These are phyloP conservation scores for Drosophila lacertosa DNA, from an alignment of 1,140 invertebrate species.

Conservation along the genomic window DNA sequence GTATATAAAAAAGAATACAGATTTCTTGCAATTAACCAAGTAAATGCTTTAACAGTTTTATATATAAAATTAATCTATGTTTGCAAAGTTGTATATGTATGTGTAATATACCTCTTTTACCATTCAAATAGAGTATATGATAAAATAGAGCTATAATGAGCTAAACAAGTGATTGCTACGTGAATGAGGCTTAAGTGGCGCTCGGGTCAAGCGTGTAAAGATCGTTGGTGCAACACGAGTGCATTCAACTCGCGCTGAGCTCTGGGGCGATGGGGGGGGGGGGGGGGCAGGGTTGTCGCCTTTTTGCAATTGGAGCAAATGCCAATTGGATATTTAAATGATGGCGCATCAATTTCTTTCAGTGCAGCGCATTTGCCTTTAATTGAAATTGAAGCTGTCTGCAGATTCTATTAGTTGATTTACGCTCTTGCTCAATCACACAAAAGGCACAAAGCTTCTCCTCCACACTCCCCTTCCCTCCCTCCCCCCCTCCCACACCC, in stretches of 20 bases:
- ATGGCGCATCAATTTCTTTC: slow-evolving; percentile 70
- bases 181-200: slow-evolving; percentile 39
- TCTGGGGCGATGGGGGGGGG: neutral
- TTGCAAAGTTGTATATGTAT: too few species aligned
- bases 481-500: neutral
- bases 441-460: slow-evolving; percentile 17
- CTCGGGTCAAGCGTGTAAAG: slow-evolving; percentile 57
- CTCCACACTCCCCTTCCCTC: neutral
- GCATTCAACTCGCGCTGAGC: slow-evolving; percentile 29
- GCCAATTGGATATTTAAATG: slow-evolving; percentile 74
- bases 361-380: slow-evolving; percentile 46
- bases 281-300: neutral
- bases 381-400: slow-evolving; percentile 81
- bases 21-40: too few species aligned
- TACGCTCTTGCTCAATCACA: slow-evolving; percentile 53
- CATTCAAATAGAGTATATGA: neutral
- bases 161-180: slow-evolving; percentile 5
- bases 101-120: too few species aligned
- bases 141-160: neutral
- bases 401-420: slow-evolving; percentile 79
- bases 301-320: slow-evolving; percentile 64
- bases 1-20: too few species aligned
- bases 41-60: too few species aligned
- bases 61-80: too few species aligned
- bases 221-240: slow-evolving; percentile 35